These are phyloP conservation scores for Nasonia longicornis DNA, from an alignment of 1,140 invertebrate genomes.

Conservation along the genomic window DNA sequence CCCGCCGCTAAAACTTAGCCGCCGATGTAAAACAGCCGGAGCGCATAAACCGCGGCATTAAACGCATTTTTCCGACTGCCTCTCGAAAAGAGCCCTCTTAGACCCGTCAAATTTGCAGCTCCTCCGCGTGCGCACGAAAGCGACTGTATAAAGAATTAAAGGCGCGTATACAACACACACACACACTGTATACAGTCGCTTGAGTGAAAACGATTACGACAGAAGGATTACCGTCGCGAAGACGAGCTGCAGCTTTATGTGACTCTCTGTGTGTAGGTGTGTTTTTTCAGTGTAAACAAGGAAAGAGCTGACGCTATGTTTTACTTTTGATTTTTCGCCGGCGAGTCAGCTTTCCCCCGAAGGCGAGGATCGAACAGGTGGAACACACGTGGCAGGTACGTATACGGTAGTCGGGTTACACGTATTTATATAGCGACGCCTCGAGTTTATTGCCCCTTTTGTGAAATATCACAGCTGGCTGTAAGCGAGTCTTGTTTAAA, in stretches of 20 bases:
- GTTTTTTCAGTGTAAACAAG: neutral
- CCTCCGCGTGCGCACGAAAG: neutral
- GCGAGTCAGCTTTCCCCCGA: neutral
- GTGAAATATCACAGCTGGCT: neutral
- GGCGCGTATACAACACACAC: neutral
- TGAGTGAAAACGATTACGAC: conserved; percentile 30
- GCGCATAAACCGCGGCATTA: conserved; percentile 6
- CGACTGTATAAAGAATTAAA: neutral
- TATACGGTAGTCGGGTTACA: neutral
- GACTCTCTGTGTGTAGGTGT: neutral
- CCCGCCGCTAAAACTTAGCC: neutral
- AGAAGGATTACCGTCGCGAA: conserved; percentile 12
- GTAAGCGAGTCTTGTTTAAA: neutral
- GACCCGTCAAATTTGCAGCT: neutral
- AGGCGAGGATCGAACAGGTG: conserved; percentile 10
- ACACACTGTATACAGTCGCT: too few relatives aligned
- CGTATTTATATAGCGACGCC: neutral
- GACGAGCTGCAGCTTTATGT: neutral
- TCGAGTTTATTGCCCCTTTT: conserved; percentile 20
- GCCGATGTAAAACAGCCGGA: conserved; percentile 19
- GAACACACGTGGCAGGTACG: neutral
- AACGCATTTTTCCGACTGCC: neutral
- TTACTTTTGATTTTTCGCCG: neutral
- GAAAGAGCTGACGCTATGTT: conserved; percentile 6
- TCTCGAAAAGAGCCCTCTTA: neutral